These are phyloP conservation scores for Apaloderma vittatum DNA, from an alignment of 2,113 vertebrate species.

Conservation along the genomic window DNA sequence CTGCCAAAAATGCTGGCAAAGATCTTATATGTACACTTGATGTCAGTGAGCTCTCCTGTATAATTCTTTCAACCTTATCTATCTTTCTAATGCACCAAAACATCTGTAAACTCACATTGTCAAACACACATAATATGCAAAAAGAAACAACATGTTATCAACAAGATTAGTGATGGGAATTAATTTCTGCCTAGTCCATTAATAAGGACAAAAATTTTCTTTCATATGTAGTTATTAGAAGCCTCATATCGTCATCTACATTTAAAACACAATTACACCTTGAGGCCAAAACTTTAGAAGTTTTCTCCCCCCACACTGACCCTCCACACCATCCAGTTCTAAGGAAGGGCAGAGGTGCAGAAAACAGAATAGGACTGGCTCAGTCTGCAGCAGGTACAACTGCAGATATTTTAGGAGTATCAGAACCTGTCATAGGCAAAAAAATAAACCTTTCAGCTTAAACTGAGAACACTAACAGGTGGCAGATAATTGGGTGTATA, in stretches of 20 bases:
- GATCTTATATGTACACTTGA: neutral
- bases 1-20: neutral
- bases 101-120: neutral
- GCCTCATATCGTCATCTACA: neutral
- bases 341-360: neutral
- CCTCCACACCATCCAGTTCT: neutral
- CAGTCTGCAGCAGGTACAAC: neutral
- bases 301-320: neutral
- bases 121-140: neutral
- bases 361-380: neutral
- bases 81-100: neutral
- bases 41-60: neutral
- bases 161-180: neutral
- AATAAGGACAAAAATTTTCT: neutral
- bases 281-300: neutral
- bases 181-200: neutral
- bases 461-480: neutral
- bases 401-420: neutral
- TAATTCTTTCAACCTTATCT: neutral
- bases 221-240: neutral
- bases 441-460: neutral
- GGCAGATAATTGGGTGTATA: neutral
- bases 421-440: neutral
- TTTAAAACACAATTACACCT: neutral
- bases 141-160: neutral